Percentiles rank a stretch among this genome's conserved stretches.
Conservation (phyloP, 2,888 invertebrate genomes). For the Polylopha cassiicola region DNA sequence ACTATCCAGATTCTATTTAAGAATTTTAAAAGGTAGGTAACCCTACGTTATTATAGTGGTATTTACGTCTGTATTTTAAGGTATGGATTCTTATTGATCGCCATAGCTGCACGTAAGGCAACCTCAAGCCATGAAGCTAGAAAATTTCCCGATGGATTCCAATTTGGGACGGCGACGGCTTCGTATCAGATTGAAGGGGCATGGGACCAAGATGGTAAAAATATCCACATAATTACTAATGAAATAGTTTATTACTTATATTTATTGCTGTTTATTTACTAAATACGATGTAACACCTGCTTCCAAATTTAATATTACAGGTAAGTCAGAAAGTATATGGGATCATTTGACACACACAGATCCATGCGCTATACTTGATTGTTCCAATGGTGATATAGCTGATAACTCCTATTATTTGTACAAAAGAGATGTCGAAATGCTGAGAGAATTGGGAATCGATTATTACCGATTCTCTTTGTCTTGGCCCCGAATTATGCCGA, state of each 20-base stretch:
- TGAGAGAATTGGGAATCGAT: constrained; percentile 24
- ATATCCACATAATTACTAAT: too few species aligned
- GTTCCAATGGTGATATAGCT: constrained; percentile 62
- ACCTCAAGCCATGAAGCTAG: neutral
- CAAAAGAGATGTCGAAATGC: constrained; percentile 19
- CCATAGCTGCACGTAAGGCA: too few species aligned
- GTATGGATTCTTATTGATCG: too few species aligned
- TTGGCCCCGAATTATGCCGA: constrained; percentile 81
- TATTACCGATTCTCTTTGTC: constrained; percentile 79
- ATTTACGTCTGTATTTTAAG: too few species aligned
- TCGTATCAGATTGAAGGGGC: constrained; percentile 22
- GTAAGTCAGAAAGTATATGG: constrained; percentile 80
- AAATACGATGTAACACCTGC: too few species aligned
- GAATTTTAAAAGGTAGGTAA: too few species aligned
- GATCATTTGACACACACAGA: constrained; percentile 72
- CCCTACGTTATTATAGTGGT: too few species aligned
- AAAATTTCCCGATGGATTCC: constrained; percentile 11
- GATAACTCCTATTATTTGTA: constrained; percentile 8
- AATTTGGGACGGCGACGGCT: constrained; percentile 19
- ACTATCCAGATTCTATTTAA: too few species aligned
- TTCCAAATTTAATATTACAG: constrained; percentile 53
- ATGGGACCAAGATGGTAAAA: constrained; percentile 22
- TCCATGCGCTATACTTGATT: constrained; percentile 70
- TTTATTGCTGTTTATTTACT: too few species aligned
- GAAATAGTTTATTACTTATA: too few species aligned